Evolutionary conservation across 2,888 invertebrate genomes (phyloP).

Genomic region (Phengaris alcon): DNA sequence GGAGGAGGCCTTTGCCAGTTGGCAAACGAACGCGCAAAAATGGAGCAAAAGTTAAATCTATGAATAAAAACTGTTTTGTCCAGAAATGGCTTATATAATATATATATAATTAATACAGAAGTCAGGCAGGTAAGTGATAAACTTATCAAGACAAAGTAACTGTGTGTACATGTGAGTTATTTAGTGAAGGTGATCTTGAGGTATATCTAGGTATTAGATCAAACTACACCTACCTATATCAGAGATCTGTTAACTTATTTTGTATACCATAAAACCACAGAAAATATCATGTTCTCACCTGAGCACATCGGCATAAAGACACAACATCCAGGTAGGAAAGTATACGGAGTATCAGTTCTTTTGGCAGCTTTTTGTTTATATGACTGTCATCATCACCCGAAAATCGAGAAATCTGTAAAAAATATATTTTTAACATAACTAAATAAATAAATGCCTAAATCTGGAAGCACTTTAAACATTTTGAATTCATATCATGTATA

Average conservation of each 20-base stretch:
- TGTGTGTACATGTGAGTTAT: not conserved
- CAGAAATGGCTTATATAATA: no score
- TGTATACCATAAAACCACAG: not conserved
- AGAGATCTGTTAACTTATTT: no score
- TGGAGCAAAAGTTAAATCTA: no score
- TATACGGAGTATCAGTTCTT: constrained; percentile 95
- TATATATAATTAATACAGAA: not conserved
- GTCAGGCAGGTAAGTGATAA: not conserved
- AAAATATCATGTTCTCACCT: constrained; percentile 76
- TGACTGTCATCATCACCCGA: constrained; percentile 89
- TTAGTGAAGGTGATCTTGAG: not conserved
- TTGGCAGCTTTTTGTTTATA: constrained; percentile 97
- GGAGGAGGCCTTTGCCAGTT: no score
- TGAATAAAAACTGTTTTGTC: no score
- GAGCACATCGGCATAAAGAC: constrained; percentile 96
- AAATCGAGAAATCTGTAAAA: constrained; percentile 84
- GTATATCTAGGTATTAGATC: no score
- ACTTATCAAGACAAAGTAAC: constrained; percentile 4
- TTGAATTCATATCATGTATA: not conserved
- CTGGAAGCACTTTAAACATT: not conserved
- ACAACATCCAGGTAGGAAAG: constrained; percentile 98
- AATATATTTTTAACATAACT: constrained; percentile 12
- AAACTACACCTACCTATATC: no score
- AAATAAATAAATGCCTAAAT: not conserved
- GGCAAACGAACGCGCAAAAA: no score